Conservation (phyloP, 2,888 invertebrate species). For the Xestoiulus laeticollis region DNA sequence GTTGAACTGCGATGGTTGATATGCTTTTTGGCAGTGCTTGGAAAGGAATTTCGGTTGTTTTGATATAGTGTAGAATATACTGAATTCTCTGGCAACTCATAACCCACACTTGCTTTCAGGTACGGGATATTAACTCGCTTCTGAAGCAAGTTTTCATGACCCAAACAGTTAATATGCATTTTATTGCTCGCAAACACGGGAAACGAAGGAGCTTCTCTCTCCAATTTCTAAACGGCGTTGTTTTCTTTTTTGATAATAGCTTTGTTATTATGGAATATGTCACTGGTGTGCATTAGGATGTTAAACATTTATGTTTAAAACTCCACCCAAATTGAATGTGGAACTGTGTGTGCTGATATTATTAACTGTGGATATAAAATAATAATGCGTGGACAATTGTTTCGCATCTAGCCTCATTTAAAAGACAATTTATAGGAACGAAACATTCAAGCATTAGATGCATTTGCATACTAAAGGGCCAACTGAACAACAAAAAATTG, state of each 20-base stretch:
- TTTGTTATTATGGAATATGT: not conserved
- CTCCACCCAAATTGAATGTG: constrained; percentile 9
- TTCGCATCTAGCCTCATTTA: not conserved
- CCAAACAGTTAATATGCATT: constrained; percentile 11
- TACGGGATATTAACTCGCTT: not conserved
- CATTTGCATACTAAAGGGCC: not conserved
- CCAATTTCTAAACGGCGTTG: not conserved
- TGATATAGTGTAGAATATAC: not conserved
- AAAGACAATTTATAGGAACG: not conserved
- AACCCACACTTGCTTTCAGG: not conserved
- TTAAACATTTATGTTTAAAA: constrained; percentile 19
- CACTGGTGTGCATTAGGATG: not conserved
- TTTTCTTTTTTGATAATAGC: not conserved
- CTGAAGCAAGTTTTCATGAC: not conserved
- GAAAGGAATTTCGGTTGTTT: not conserved
- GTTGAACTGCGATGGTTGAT: not conserved
- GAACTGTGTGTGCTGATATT: not conserved
- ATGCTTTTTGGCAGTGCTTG: not conserved
- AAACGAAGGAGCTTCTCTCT: not conserved
- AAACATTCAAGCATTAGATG: not conserved
- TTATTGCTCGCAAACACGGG: not conserved
- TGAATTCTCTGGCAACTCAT: not conserved
- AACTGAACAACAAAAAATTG: not conserved
- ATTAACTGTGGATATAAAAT: constrained; percentile 12
- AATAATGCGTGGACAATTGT: not conserved